Conservation (phyloP, 1,140 invertebrate genomes). For the Helicoverpa zea region DNA sequence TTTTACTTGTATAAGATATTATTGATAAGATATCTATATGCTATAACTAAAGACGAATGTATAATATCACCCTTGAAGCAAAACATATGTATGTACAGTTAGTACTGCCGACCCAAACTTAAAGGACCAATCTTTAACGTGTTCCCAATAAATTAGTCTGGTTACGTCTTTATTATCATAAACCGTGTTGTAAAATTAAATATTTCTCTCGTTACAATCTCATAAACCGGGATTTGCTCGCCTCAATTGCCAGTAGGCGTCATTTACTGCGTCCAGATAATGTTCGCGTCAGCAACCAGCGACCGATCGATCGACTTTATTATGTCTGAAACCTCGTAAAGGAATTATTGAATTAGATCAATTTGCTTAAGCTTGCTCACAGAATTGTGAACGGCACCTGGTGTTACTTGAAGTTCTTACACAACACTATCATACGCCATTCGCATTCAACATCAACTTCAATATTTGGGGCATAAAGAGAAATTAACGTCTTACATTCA, state of each 20-base stretch:
- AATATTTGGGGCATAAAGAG: constrained; percentile 7
- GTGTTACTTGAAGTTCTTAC: not conserved
- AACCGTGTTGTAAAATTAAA: constrained; percentile 64
- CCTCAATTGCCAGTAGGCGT: constrained; percentile 54
- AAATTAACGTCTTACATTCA: not conserved
- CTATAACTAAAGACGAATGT: no score
- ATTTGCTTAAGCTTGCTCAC: constrained; percentile 16
- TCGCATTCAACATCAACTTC: not conserved
- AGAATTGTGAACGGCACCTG: constrained; percentile 6
- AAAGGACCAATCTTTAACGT: constrained; percentile 8
- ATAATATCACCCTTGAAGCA: no score
- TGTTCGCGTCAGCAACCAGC: not conserved
- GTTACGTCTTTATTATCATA: constrained; percentile 58
- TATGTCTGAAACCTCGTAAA: constrained; percentile 20
- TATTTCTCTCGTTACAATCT: constrained; percentile 64
- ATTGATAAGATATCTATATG: no score
- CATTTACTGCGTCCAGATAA: constrained; percentile 56
- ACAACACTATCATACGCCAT: not conserved
- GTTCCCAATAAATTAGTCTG: constrained; percentile 36
- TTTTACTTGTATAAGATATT: no score
- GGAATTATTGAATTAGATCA: constrained; percentile 23
- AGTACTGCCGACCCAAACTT: not conserved
- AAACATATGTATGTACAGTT: no score
- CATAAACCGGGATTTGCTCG: constrained; percentile 58
- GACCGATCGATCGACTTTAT: constrained; percentile 5